Evolutionary conservation across 2,797 vertebrate genomes (phyloP).

Genomic region (Mus caroli): DNA sequence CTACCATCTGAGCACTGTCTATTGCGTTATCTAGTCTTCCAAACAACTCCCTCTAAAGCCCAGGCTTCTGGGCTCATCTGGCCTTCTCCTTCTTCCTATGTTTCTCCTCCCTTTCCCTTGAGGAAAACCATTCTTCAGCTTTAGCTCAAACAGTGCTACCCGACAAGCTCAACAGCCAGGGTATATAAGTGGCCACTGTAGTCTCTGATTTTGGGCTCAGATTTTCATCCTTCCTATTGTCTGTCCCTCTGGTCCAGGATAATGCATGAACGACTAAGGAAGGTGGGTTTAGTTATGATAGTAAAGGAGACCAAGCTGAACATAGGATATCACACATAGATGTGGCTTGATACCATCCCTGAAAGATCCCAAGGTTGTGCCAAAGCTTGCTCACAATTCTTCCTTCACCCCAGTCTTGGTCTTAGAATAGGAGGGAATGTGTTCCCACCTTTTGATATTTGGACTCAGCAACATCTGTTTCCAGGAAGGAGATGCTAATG

Average conservation of each 20-base stretch:
- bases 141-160: neutral
- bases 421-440: neutral
- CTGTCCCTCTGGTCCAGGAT: neutral
- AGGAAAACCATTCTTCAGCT: neutral
- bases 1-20: too few species aligned
- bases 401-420: too few species aligned
- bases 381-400: too few species aligned
- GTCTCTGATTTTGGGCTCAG: neutral
- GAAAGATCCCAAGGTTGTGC: neutral
- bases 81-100: rapidly evolving
- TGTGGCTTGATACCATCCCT: neutral
- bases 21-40: neutral
- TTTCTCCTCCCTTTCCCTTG: neutral
- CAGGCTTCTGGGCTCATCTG: neutral
- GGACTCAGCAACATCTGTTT: neutral
- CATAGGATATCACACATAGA: neutral
- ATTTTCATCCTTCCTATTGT: neutral
- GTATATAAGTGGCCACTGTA: neutral
- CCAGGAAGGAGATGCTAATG: neutral
- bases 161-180: neutral
- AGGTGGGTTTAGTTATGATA: neutral
- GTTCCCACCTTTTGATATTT: neutral
- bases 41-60: neutral
- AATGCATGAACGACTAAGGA: neutral
- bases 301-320: neutral